A percentile compares a stretch with the other conserved stretches of the same genome.
These are phyloP conservation scores for Delphinapterus leucas DNA, from an alignment of 2,113 vertebrate species.

Conservation along the genomic window DNA sequence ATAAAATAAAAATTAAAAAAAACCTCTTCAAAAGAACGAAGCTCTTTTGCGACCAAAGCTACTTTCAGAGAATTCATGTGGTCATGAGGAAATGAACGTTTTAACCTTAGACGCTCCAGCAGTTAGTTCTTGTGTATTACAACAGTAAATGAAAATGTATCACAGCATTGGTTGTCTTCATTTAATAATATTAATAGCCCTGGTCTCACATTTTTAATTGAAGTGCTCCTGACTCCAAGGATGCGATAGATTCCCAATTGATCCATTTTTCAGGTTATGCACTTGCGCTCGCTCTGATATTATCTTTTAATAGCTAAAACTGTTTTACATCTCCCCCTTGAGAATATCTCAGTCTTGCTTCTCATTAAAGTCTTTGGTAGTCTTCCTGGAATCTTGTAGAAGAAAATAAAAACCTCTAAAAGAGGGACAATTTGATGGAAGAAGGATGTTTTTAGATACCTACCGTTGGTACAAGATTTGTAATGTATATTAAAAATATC, in stretches of 20 bases:
- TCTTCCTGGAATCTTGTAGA: not conserved
- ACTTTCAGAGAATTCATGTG: not conserved
- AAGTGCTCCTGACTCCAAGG: constrained; percentile 28
- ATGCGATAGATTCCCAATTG: constrained; percentile 49
- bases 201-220: constrained; percentile 35
- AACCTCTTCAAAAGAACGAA: not conserved
- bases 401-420: constrained; percentile 37
- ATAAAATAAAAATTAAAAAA: not conserved
- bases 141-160: constrained; percentile 5
- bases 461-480: not conserved
- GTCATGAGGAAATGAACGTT: not conserved
- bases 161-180: not conserved
- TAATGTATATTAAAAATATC: not conserved
- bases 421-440: not conserved
- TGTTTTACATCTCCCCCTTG: not conserved
- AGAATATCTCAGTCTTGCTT: constrained; percentile 47
- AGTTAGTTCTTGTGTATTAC: not conserved
- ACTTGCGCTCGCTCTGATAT: constrained; percentile 17
- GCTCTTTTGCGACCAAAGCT: not conserved
- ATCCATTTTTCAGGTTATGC: constrained; percentile 56
- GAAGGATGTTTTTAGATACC: not conserved
- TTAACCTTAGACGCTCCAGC: not conserved
- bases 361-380: constrained; percentile 28
- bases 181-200: constrained; percentile 57
- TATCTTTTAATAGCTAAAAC: constrained; percentile 56